Conservation (phyloP, 2,113 vertebrate genomes). For the Hippotragus niger region DNA sequence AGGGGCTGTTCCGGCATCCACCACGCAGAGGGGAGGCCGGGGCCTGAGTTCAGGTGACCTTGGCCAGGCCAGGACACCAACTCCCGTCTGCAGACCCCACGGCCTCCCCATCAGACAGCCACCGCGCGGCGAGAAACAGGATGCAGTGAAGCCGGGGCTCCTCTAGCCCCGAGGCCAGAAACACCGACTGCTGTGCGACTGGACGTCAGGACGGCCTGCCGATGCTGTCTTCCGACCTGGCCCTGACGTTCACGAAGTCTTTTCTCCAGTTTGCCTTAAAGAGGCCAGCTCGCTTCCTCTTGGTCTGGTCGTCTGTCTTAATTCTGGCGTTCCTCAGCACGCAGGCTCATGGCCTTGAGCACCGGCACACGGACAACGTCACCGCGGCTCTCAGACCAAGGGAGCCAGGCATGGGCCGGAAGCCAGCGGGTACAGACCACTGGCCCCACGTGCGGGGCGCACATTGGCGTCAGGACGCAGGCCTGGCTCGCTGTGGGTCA, state of each 20-base stretch:
- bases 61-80: fast-evolving
- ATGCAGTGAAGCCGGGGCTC: fast-evolving
- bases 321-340: neutral
- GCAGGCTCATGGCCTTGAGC: neutral
- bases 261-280: neutral
- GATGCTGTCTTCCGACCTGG: neutral
- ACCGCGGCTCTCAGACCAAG: neutral
- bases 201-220: neutral
- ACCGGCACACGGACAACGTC: neutral
- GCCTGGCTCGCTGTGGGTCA: neutral
- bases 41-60: neutral
- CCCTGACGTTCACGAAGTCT: neutral
- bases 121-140: fast-evolving
- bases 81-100: fast-evolving
- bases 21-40: neutral
- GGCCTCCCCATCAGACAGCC: neutral
- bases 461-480: fast-evolving
- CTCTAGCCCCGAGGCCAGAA: neutral
- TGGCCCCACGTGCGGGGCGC: fast-evolving
- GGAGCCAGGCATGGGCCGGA: neutral
- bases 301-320: neutral
- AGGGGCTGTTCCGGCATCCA: fast-evolving
- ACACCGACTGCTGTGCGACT: neutral
- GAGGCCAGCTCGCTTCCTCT: neutral
- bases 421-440: neutral